Base-by-base conservation (phyloP, 2,113 vertebrate genomes). In the Apeltes quadracus region DNA sequence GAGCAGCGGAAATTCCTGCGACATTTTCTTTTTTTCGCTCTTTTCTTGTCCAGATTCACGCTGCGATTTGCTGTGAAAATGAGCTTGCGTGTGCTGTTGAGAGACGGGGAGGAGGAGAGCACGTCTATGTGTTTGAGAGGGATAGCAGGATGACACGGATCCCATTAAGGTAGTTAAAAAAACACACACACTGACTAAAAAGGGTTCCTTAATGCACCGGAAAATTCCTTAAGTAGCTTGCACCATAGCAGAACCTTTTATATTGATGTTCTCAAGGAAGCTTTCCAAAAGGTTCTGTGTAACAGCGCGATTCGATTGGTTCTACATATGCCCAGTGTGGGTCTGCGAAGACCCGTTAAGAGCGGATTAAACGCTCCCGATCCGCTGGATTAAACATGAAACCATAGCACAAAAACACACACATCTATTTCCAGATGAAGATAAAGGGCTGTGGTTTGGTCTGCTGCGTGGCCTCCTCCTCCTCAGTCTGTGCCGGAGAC, bases 401-500 rank as follows among this genome's bases (percentile, higher is more conserved):
- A 72, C 23, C 43, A 51, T 9, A 38, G 74, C 1, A 43, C 25
- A 61, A 43, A 38, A 36, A 67, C 64, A 61, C 56, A 69, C 43
- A 34, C 74, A 44, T 36, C 56, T 73, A 62, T 55, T 78, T 75
- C 51, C 87, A 89, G 73, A 89, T 89, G 86, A 86, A 89, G 76
- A 89, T 89, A 87, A 86, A 89, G 76, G 70, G 69, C 73, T 79
- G 77, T 41, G 85, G 83, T 84, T 68, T 59, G 81, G 76, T 77
- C 71, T 83, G 71, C 36, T 85, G 82, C 77, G 85, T 81, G 80
- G 85, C 82, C 86, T 88, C 81, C 84, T 84, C 81, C 81, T 84
- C 78, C 61, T n/a, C n/a, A n/a, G 78, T 86, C 86, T 80, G 54
- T 67, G 57, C 73, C 55, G 34, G 51, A 81, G 78, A 91, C 91